Evolutionary conservation across 2,888 invertebrate genomes (phyloP).

Genomic region (Campopleginae sp.): DNA sequence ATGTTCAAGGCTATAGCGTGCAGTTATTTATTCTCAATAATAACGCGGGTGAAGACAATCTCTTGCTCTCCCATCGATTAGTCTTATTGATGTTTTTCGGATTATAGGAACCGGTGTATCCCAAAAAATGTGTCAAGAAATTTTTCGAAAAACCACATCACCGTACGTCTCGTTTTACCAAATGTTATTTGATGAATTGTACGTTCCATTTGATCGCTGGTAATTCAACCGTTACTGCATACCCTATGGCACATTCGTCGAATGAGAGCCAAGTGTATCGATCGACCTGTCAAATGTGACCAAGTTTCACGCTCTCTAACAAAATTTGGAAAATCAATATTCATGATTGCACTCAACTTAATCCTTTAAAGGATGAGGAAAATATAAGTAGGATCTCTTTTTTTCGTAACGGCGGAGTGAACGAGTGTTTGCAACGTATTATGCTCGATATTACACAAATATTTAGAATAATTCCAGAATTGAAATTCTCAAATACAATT

Average conservation of each 20-base stretch:
- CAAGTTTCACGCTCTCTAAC: conserved; percentile 40
- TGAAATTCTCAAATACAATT: background rate
- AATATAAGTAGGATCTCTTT: background rate
- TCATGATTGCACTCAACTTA: background rate
- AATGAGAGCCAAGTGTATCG: conserved; percentile 40
- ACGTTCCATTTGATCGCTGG: background rate
- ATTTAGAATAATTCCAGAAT: too few species aligned
- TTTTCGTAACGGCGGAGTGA: too few species aligned
- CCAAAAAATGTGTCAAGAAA: background rate
- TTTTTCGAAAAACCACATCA: background rate
- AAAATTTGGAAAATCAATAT: conserved; percentile 8
- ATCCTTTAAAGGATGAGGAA: background rate
- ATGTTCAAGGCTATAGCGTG: background rate
- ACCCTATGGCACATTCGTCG: conserved; percentile 20
- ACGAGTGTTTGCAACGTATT: too few species aligned
- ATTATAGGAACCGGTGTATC: background rate
- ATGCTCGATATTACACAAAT: too few species aligned
- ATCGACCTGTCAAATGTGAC: conserved; percentile 39
- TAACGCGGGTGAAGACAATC: background rate
- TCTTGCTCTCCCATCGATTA: background rate
- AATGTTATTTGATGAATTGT: background rate
- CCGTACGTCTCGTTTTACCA: background rate
- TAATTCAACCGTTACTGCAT: conserved; percentile 5
- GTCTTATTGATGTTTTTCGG: background rate
- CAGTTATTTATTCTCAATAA: background rate